A percentile compares a stretch with the other conserved stretches of the same genome.
Evolutionary conservation across 2,888 invertebrate species (phyloP).

Genomic region (Tridacna gigas): DNA sequence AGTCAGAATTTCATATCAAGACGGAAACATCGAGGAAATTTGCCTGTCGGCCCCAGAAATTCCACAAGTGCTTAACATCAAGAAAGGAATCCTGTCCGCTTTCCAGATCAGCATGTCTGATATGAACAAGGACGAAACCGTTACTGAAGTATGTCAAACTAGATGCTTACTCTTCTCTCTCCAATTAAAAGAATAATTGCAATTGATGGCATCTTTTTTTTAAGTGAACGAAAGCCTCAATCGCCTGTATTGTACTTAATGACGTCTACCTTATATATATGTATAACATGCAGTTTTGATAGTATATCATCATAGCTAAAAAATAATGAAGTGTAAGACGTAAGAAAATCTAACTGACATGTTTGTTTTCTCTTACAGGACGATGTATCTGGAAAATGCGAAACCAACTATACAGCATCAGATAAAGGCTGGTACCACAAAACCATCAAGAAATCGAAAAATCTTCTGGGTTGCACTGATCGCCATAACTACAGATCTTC

Average conservation of each 20-base stretch:
- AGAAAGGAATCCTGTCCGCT: conserved; percentile 60
- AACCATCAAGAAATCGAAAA: conserved; percentile 80
- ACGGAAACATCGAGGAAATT: conserved; percentile 56
- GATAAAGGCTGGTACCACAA: conserved; percentile 72
- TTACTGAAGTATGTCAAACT: conserved; percentile 44
- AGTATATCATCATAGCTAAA: too few relatives aligned
- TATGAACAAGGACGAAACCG: conserved; percentile 48
- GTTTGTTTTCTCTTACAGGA: conserved; percentile 83
- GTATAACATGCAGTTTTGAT: too few relatives aligned
- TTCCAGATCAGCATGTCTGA: conserved; percentile 64
- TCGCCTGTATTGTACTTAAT: too few relatives aligned
- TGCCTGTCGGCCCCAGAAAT: conserved; percentile 49
- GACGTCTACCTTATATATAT: too few relatives aligned
- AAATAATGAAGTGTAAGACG: too few relatives aligned
- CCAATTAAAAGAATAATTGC: too few relatives aligned
- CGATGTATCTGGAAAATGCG: conserved; percentile 94
- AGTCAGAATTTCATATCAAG: conserved; percentile 58
- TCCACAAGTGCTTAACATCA: conserved; percentile 53
- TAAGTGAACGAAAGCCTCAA: too few relatives aligned
- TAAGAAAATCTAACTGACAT: background rate
- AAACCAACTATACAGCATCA: conserved; percentile 88
- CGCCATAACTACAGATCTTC: conserved; percentile 78
- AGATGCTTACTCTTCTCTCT: background rate
- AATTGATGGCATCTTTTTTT: too few relatives aligned
- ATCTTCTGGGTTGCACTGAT: conserved; percentile 80